A percentile compares a stretch with the other conserved stretches of the same genome.
Conservation (phyloP, 2,888 invertebrate species). For the Vanessa cardui region DNA sequence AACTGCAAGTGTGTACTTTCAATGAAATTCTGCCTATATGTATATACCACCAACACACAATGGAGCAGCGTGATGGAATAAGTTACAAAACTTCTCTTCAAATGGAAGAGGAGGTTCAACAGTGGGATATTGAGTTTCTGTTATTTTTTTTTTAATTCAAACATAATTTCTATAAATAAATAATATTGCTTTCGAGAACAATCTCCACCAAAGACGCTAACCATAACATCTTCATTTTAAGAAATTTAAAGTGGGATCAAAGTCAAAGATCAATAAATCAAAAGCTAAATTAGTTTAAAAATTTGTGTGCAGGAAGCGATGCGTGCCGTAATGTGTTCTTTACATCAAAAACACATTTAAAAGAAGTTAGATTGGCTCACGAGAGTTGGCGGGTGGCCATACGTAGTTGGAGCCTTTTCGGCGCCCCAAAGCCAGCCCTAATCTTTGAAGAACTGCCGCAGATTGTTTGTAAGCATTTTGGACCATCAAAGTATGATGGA, state of each 20-base stretch:
- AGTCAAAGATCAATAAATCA: conserved; percentile 59
- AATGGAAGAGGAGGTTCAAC: no score
- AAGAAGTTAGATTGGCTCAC: conserved; percentile 83
- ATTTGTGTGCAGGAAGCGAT: conserved; percentile 66
- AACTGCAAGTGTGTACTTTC: no score
- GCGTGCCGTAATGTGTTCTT: conserved; percentile 79
- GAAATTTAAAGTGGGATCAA: neutral
- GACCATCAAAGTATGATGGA: conserved; percentile 74
- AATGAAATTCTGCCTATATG: no score
- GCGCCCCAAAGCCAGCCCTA: conserved; percentile 73
- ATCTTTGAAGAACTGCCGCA: conserved; percentile 76
- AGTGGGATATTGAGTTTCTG: no score
- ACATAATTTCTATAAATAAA: no score
- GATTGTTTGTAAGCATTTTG: conserved; percentile 77
- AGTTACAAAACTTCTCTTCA: no score
- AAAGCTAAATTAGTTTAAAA: conserved; percentile 76
- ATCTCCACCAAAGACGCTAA: no score
- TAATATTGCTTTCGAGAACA: no score
- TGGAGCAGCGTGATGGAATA: no score
- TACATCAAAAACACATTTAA: conserved; percentile 83
- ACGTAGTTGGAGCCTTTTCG: conserved; percentile 72
- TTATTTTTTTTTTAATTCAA: no score
- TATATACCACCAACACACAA: no score
- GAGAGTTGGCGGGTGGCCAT: conserved; percentile 78
- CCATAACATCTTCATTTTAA: no score